These are phyloP conservation scores for Bovichtus diacanthus DNA, from an alignment of 2,797 vertebrate genomes.

Conservation along the genomic window DNA sequence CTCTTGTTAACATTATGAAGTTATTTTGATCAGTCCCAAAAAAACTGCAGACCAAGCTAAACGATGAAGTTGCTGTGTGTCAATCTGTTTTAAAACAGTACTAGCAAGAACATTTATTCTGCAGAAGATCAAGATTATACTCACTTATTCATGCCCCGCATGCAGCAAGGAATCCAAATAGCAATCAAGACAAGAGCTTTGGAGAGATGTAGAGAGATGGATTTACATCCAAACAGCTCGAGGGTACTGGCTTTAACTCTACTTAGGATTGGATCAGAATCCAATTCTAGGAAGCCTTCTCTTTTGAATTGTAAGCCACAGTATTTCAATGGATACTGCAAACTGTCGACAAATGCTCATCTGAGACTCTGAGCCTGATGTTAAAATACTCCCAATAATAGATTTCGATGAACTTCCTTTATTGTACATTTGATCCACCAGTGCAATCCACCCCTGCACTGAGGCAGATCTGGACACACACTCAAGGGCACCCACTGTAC, in stretches of 20 bases:
- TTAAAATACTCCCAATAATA: slow-evolving; percentile 55
- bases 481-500: neutral
- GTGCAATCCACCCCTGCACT: neutral
- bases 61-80: slow-evolving; percentile 30
- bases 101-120: slow-evolving; percentile 60
- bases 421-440: slow-evolving; percentile 55
- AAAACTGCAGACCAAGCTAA: slow-evolving; percentile 21
- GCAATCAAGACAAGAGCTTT: slow-evolving; percentile 80
- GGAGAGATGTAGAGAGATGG: slow-evolving; percentile 77
- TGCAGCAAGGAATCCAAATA: slow-evolving; percentile 73
- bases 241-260: slow-evolving; percentile 78
- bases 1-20: slow-evolving; percentile 9
- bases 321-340: slow-evolving; percentile 64
- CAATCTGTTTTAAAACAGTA: slow-evolving; percentile 48
- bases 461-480: slow-evolving; percentile 11
- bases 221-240: slow-evolving; percentile 82
- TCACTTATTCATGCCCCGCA: slow-evolving; percentile 71
- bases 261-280: slow-evolving; percentile 77
- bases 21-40: slow-evolving; percentile 10
- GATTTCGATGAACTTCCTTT: slow-evolving; percentile 51
- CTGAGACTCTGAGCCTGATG: slow-evolving; percentile 52
- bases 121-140: slow-evolving; percentile 65
- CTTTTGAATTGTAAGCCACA: slow-evolving; percentile 70
- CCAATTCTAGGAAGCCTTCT: slow-evolving; percentile 74
- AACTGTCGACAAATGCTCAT: slow-evolving; percentile 64